Conservation (phyloP, 1,140 invertebrate genomes). For the Ceratina australensis region DNA sequence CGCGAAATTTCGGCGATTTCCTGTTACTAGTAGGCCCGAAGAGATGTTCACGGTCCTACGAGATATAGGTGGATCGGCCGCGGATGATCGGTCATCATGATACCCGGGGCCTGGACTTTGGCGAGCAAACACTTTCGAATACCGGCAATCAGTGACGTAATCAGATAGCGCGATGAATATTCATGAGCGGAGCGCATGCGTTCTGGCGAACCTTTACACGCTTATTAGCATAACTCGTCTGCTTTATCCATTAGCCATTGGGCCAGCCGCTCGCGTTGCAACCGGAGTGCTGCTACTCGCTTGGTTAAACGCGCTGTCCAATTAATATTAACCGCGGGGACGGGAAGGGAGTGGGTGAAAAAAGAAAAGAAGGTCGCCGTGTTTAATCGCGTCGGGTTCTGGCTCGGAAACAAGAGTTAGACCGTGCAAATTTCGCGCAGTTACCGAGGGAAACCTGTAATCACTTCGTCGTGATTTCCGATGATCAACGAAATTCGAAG, state of each 20-base stretch:
- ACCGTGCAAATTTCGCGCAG: not conserved
- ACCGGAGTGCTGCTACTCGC: conserved; percentile 44
- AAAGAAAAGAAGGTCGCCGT: conserved; percentile 36
- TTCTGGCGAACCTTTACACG: conserved; percentile 62
- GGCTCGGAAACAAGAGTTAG: not conserved
- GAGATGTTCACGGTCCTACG: too few species aligned
- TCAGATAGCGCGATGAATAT: conserved; percentile 71
- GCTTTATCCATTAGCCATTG: conserved; percentile 70
- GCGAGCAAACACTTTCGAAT: conserved; percentile 68
- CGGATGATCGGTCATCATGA: conserved; percentile 42
- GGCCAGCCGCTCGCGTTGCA: conserved; percentile 40
- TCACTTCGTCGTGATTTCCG: too few species aligned
- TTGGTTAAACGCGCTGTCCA: conserved; percentile 51
- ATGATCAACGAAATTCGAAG: too few species aligned
- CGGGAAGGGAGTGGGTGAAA: conserved; percentile 27
- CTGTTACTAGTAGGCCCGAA: not conserved
- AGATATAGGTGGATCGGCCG: conserved; percentile 17
- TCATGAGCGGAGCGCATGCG: conserved; percentile 68
- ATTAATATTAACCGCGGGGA: conserved; percentile 54
- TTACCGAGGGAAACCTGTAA: not conserved
- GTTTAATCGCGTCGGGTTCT: conserved; percentile 37
- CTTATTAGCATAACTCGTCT: conserved; percentile 75
- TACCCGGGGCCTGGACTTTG: conserved; percentile 35
- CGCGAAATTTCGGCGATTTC: not conserved
- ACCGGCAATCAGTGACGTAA: conserved; percentile 71